Base-by-base conservation (phyloP, 1,140 invertebrate species). In the Acromyrmex echinatior region DNA sequence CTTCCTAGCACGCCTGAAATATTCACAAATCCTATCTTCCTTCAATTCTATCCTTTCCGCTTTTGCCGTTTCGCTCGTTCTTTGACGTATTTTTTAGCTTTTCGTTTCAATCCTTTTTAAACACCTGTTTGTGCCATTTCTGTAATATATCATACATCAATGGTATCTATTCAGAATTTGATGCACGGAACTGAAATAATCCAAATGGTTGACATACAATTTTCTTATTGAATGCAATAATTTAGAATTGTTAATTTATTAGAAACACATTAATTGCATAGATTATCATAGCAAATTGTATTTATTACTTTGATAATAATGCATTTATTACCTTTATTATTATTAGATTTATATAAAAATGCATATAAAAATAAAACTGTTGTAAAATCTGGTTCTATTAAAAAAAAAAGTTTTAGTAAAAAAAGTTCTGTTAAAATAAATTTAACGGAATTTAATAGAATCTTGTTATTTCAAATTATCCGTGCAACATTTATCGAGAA, bases 1-100 rank as follows among this genome's bases (percentile, higher is more conserved):
- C 49, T 56, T 74, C 60, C 86, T 86, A 66, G 58, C 60, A n/a
- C 53, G 74, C 39, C 82, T 93, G 85, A 93, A 93, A 92, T 92
- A 93, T 93, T 93, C 88, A 92, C 84, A n/a, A 62, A 66, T 31
- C 66, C 25, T 87, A 79, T 70, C 86, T 85, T 80, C 65, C 82
- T 88, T 87, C 82, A 49, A 82, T 91, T 91, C 88, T 86, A 80
- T 85, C 79, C 73, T 88, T 39, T 68, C 65, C 63, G 65, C 45
- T 28, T 77, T 66, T 58, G 21, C 45, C 28, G 35, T 45, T 31
- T 87, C 31, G 31, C 79, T 68, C 70, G 58, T 86, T 86, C 56
- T 51, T 31, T 35, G n/a, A 70, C 53, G 51, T 53, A 60, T 63
- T 53, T 45, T 62, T n/a, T 18, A 28, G 14, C 65, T 53, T 18